Evolutionary conservation across 2,113 vertebrate species (phyloP), one percentile per base, ranked within the genome.

Genomic region (Oxyura jamaicensis): DNA sequence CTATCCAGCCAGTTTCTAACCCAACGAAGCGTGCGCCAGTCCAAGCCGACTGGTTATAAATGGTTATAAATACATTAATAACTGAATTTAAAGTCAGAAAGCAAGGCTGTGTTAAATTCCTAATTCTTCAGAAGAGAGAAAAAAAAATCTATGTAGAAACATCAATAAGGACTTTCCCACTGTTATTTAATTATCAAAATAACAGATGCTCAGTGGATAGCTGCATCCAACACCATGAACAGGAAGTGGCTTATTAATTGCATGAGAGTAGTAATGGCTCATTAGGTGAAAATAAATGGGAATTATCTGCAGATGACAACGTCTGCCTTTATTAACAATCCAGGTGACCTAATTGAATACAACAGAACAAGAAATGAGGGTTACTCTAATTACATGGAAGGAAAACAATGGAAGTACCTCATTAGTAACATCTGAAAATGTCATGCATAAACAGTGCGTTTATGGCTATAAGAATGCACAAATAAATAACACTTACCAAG

Each of bases 221-320:
- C 60, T 72, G 28, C 60, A 90, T 83, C 65, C 53, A 94, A 81
- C 72, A 83, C 29, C 79, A 94, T 14, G 80, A 90, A 78, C 76
- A 90, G 93, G 86, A 96, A 90, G 80, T 74, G 74, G 85, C 56
- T 90, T 95, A 91, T 80, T 94, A 96, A 94, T 90, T 95, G 76
- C 56, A 72, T 56, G 48, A 91, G 68, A 88, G 42, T 60, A 72
- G 56, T 75, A 94, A 91, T 72, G 85, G 85, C 48, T 95, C 95
- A 96, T 96, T 92, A 94, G 88, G 68, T 78, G 62, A 88, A 96
- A 97, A 95, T 84, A 86, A 96, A 95, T 78, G 80, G 42, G 86
- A 94, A 93, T 92, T 90, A 92, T 94, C 86, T 92, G 44, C 58
- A 92, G 84, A 94, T 91, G 79, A 96, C 83, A 94, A 95, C 53